phyloP scores from a whole-genome alignment of 1,140 invertebrate species.

The Drosophila sp. region DNA sequence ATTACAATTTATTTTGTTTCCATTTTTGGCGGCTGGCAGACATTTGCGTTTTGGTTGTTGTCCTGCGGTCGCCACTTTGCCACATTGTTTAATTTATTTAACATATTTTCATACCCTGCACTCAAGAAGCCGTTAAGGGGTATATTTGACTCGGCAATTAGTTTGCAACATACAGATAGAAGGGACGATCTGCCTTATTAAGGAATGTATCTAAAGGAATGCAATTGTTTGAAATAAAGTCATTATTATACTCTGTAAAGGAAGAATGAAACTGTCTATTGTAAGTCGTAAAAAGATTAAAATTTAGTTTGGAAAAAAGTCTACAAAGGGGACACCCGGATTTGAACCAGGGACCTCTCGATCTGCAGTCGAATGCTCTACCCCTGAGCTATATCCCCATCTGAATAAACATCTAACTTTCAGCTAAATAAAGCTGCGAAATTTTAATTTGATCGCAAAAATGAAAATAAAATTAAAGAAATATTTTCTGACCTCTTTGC shows the following conservation, averaged over 20 bases:
- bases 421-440: no score
- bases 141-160: not conserved
- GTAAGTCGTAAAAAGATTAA: no score
- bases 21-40: constrained; percentile 11
- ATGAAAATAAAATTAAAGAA: no score
- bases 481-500: no score
- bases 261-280: no score
- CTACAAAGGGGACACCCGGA: constrained; percentile 92
- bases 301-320: not conserved
- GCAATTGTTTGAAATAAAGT: no score
- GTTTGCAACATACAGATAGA: not conserved
- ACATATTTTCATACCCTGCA: not conserved
- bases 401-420: not conserved
- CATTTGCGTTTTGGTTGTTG: constrained; percentile 4
- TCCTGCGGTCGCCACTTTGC: not conserved
- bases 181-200: no score
- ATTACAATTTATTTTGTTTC: constrained; percentile 52
- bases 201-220: no score
- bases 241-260: no score
- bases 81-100: constrained; percentile 8
- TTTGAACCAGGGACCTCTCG: constrained; percentile 97
- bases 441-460: no score
- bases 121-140: not conserved
- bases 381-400: constrained; percentile 91
- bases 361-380: constrained; percentile 96